These are phyloP conservation scores for Phylloscopus trochiloides DNA, from an alignment of 2,113 vertebrate genomes.

Conservation along the genomic window DNA sequence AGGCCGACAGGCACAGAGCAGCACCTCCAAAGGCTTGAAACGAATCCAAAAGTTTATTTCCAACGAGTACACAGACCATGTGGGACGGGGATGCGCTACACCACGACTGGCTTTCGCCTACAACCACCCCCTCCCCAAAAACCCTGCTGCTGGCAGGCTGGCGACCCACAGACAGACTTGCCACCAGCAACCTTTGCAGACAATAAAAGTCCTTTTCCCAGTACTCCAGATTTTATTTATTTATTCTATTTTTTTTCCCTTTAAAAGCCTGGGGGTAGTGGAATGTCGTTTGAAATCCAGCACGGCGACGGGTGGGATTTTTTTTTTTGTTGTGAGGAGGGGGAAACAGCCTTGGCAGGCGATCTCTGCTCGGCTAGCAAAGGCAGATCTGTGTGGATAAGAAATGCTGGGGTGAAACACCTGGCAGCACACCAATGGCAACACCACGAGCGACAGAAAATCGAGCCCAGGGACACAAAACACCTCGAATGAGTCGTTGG, in stretches of 20 bases:
- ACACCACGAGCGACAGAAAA: background rate
- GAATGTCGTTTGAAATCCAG: background rate
- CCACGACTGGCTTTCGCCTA: background rate
- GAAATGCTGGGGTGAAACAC: conserved; percentile 1
- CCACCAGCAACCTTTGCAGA: conserved; percentile 4
- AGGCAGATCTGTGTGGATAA: conserved; percentile 4
- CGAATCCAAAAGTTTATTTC: conserved; percentile 79
- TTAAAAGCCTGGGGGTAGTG: background rate
- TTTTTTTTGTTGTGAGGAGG: background rate
- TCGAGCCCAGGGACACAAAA: background rate
- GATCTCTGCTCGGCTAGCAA: conserved; percentile 22
- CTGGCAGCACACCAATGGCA: conserved; percentile 26
- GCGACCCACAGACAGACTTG: background rate
- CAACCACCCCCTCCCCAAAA: conserved; percentile 26
- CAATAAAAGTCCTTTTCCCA: background rate
- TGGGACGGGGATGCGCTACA: conserved; percentile 71
- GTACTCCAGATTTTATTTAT: background rate
- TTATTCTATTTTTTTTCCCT: background rate
- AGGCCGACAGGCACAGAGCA: rapidly evolving
- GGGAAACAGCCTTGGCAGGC: background rate
- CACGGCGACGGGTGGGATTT: background rate
- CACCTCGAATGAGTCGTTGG: background rate
- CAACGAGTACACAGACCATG: conserved; percentile 71
- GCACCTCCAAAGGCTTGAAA: conserved; percentile 28
- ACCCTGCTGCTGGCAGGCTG: background rate